Conservation (phyloP, 2,797 vertebrate genomes). For the Oophaga sylvatica region DNA sequence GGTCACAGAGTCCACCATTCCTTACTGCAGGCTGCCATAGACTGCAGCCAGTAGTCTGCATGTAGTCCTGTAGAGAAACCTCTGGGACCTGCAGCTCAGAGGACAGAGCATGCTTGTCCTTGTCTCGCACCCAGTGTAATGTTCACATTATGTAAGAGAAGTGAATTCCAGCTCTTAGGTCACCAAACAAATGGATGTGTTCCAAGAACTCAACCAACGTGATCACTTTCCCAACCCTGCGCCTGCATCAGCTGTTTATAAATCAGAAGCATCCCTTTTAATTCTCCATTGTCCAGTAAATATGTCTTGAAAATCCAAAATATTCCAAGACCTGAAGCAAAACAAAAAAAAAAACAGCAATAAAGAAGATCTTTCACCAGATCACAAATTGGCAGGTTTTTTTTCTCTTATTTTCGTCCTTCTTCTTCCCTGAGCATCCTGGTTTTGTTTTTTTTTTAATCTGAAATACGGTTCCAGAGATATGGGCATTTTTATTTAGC, state of each 20-base stretch:
- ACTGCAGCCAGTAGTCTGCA: background rate
- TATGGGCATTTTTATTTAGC: too few relatives aligned
- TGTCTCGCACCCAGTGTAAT: constrained; percentile 2
- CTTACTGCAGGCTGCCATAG: too few relatives aligned
- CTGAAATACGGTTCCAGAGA: too few relatives aligned
- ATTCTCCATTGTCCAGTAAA: background rate
- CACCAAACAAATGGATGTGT: constrained; percentile 4
- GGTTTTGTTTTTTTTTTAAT: too few relatives aligned
- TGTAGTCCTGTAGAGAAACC: background rate
- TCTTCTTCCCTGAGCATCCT: too few relatives aligned
- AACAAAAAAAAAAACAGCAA: too few relatives aligned
- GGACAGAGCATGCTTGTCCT: background rate
- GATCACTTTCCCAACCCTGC: background rate
- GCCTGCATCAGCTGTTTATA: background rate
- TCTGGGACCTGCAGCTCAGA: background rate
- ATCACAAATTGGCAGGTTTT: too few relatives aligned
- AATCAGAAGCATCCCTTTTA: background rate
- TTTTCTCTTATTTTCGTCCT: too few relatives aligned
- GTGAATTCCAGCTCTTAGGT: constrained; percentile 14
- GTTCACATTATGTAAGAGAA: constrained; percentile 29
- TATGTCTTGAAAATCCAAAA: too few relatives aligned
- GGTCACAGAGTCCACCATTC: too few relatives aligned
- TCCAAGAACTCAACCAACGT: background rate
- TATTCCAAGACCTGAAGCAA: too few relatives aligned
- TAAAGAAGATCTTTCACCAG: too few relatives aligned